Base-by-base conservation (phyloP, 2,797 vertebrate genomes). In the Rachycentron canadum region DNA sequence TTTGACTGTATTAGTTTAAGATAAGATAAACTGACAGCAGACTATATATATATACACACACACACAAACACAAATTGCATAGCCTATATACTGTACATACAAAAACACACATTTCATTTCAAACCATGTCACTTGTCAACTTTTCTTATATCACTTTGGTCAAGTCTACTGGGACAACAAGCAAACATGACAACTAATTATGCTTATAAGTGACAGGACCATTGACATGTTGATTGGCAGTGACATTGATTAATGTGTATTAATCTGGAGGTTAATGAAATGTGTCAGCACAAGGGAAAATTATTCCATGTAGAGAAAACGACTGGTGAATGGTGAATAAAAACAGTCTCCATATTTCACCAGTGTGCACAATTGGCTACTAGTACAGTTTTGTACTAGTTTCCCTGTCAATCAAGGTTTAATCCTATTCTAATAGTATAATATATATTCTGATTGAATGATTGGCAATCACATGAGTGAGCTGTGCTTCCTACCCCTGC, bases 391-490 rank as follows among this genome's bases (percentile, higher is more conserved):
- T n/a, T n/a, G n/a, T n/a, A n/a, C n/a, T n/a, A 17, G 62, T 66
- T 82, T 83, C 49, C n/a, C 17, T 21, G 28, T 56, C 25, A 67
- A 61, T 75, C 30, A 55, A 43, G 63, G 69, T 85, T 50, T 21
- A 32, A n/a, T 19, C 21, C 19, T 12, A 26, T 26, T 62, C 69
- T 84, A 83, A 86, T 68, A 59, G 36, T 68, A 76, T 88, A 78
- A 88, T 80, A 30, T 65, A 73, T 65, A 32, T 47, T 85, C 77
- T 90, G 86, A 90, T 86, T 86, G 69, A 76, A 68, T 86, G 85
- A 87, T 83, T 87, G 76, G 38, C 76, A 90, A 84, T 90, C 83
- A 82, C 63, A 75, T 67, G 78, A 74, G 61, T 2, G 2, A 76
- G 75, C 4, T 25, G 57, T 4, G 52, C 67, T 36, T 55, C 50